A percentile compares a stretch with the other conserved stretches of the same genome.
phyloP scores from a whole-genome alignment of 1,140 invertebrate species.

The Panulirus ornatus region DNA sequence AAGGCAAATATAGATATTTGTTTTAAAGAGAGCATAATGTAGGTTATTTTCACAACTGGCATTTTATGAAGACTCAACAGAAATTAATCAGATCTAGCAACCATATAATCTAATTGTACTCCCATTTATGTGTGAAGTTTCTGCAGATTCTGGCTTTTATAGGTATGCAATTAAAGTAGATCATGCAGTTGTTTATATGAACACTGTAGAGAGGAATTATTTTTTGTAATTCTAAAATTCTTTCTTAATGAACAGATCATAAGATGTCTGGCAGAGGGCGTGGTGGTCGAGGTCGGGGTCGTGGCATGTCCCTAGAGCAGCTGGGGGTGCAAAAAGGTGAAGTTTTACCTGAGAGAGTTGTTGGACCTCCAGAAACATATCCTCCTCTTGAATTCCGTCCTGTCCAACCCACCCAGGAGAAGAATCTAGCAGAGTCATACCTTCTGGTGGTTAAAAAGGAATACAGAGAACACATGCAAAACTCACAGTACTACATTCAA shows the following conservation, averaged over 20 bases:
- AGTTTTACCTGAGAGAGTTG: conserved; percentile 81
- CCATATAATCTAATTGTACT: no score
- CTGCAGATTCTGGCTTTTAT: no score
- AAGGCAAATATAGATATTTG: no score
- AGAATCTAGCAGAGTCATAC: conserved; percentile 78
- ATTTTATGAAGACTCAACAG: no score
- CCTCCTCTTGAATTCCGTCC: conserved; percentile 83
- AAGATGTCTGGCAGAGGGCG: conserved; percentile 78
- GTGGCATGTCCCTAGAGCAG: conserved; percentile 81
- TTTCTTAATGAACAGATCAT: conserved; percentile 78
- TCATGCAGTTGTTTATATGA: no score
- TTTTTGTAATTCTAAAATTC: no score
- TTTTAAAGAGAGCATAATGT: no score
- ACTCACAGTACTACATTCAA: conserved; percentile 80
- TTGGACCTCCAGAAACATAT: conserved; percentile 85
- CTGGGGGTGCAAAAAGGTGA: conserved; percentile 83
- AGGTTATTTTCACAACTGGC: no score
- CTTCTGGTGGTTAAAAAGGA: conserved; percentile 82
- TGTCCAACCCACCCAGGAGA: conserved; percentile 79
- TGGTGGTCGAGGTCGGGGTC: conserved; percentile 79
- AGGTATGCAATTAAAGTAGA: no score
- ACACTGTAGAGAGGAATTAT: no score
- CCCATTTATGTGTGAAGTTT: no score
- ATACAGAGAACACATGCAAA: conserved; percentile 81
- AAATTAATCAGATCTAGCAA: no score